phyloP scores from a whole-genome alignment of 2,113 vertebrate genomes.

The Baryphthengus martii region DNA sequence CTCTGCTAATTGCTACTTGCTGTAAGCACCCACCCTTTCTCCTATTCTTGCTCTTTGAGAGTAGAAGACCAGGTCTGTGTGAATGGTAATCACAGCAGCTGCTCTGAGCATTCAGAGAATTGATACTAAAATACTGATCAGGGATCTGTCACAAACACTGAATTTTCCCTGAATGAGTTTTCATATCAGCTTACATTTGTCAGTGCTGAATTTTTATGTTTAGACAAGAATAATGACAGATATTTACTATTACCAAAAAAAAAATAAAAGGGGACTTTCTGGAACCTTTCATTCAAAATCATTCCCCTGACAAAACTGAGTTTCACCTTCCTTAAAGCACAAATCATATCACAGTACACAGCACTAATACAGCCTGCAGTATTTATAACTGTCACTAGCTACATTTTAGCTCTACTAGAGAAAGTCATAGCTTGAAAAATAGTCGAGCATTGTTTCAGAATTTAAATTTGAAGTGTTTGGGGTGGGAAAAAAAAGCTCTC shows the following conservation, averaged over 20 bases:
- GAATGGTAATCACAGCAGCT: neutral
- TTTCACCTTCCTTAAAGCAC: neutral
- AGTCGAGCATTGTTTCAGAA: neutral
- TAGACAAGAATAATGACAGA: neutral
- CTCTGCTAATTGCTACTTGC: neutral
- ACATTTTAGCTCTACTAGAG: neutral
- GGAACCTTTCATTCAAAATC: neutral
- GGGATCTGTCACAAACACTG: neutral
- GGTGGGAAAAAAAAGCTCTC: neutral
- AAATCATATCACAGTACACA: neutral
- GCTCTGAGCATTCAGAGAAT: neutral
- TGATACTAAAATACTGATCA: neutral
- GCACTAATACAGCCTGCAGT: neutral
- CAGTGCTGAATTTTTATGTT: neutral
- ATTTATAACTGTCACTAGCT: conserved; percentile 1
- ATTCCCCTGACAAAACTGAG: neutral
- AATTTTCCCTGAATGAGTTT: neutral
- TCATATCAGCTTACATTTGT: neutral
- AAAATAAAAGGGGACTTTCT: neutral
- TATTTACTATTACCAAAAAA: neutral
- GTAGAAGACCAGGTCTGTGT: neutral
- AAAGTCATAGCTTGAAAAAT: neutral
- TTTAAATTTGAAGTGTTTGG: neutral
- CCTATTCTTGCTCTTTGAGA: neutral
- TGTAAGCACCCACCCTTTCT: neutral